phyloP scores from a whole-genome alignment of 2,797 vertebrate species.

The Lateolabrax maculatus region DNA sequence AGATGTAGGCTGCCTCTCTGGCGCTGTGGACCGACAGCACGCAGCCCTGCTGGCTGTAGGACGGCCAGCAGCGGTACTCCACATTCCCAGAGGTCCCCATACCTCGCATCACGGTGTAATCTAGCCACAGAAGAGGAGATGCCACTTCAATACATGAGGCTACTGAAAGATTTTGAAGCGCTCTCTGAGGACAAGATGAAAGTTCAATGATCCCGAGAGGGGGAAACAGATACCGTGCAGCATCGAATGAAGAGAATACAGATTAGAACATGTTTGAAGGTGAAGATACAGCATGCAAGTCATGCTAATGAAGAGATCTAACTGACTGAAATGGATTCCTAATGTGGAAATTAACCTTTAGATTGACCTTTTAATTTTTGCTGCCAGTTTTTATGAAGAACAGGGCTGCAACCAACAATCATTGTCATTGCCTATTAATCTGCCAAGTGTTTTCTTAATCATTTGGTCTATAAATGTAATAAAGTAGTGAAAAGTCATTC shows the following conservation, averaged over 20 bases:
- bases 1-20: conserved; percentile 88
- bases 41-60: conserved; percentile 91
- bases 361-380: neutral
- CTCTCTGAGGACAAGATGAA: conserved; percentile 23
- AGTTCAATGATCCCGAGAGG: conserved; percentile 27
- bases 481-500: neutral
- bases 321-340: neutral
- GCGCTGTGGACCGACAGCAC: conserved; percentile 88
- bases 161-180: conserved; percentile 28
- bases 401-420: neutral
- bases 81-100: conserved; percentile 82
- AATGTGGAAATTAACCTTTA: neutral
- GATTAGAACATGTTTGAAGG: conserved; percentile 1
- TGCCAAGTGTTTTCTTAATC: neutral
- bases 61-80: conserved; percentile 92
- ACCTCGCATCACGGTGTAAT: conserved; percentile 86
- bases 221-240: conserved; percentile 1
- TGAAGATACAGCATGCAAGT: neutral
- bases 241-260: conserved; percentile 6
- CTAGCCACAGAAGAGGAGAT: conserved; percentile 75
- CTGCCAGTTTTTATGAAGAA: neutral
- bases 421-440: neutral
- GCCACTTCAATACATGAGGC: conserved; percentile 45
- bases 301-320: neutral
- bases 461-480: neutral